A percentile compares a stretch with the other conserved stretches of the same genome.
These are phyloP conservation scores for Amblyopsis hoosieri DNA, from an alignment of 2,797 vertebrate species.

Conservation along the genomic window DNA sequence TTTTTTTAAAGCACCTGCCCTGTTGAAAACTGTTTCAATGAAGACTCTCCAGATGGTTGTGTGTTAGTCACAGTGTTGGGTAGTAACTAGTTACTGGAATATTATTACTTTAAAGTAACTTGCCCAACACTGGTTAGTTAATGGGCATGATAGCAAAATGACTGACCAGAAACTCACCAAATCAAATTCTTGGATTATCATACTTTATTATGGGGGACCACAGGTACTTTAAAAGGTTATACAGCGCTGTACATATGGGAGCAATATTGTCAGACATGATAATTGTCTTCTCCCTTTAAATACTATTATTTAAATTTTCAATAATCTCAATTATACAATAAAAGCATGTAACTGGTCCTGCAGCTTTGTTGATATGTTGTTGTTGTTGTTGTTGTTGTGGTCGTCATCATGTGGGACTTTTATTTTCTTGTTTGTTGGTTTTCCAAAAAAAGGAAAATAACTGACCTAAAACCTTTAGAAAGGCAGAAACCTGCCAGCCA, in stretches of 20 bases:
- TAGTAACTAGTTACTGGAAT: no score
- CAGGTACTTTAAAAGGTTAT: slow-evolving; percentile 79
- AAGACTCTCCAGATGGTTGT: no score
- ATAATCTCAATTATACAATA: slow-evolving; percentile 84
- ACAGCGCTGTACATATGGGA: slow-evolving; percentile 75
- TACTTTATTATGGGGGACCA: slow-evolving; percentile 75
- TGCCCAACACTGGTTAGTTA: no score
- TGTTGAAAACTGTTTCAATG: no score
- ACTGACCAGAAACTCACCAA: slow-evolving; percentile 21
- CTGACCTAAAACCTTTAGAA: slow-evolving; percentile 70
- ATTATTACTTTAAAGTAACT: no score
- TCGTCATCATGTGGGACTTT: slow-evolving; percentile 49
- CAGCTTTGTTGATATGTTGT: slow-evolving; percentile 83
- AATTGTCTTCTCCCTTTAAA: slow-evolving; percentile 86
- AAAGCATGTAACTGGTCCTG: slow-evolving; percentile 85
- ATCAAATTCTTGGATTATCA: slow-evolving; percentile 48
- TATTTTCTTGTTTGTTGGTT: slow-evolving; percentile 51
- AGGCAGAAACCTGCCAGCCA: slow-evolving; percentile 80
- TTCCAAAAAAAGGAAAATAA: slow-evolving; percentile 74
- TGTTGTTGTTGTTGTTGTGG: slow-evolving; percentile 53
- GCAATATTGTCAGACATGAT: slow-evolving; percentile 83
- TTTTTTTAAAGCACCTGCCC: no score
- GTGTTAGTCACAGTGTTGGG: no score
- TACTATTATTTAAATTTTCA: slow-evolving; percentile 83
- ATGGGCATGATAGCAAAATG: no score